A percentile compares a stretch with the other conserved stretches of the same genome.
Conservation (phyloP, 2,888 invertebrate species). For the Automeris io region DNA sequence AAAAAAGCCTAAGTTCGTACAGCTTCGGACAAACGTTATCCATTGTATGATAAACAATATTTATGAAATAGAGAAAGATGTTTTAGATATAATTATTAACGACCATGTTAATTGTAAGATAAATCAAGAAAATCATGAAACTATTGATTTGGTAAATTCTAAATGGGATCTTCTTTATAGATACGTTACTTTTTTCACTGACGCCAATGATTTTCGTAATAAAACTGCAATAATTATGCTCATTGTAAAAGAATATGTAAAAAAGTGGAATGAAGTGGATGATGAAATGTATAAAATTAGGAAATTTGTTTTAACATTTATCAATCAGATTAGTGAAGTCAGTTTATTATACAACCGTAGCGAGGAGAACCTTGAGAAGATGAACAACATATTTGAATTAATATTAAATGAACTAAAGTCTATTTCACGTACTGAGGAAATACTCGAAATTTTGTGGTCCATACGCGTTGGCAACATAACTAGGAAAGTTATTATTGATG, state of each 20-base stretch:
- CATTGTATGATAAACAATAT: conserved; percentile 21
- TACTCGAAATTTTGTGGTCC: conserved; percentile 29
- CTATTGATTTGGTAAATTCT: conserved; percentile 15
- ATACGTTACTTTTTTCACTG: conserved; percentile 18
- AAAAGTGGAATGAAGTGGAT: conserved; percentile 19
- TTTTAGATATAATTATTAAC: conserved; percentile 26
- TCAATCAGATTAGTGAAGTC: conserved; percentile 15
- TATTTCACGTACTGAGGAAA: conserved; percentile 18
- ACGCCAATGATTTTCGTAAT: conserved; percentile 14
- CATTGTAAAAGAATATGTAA: conserved; percentile 20
- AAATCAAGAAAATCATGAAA: conserved; percentile 13
- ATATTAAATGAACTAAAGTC: conserved; percentile 19
- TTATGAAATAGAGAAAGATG: conserved; percentile 22
- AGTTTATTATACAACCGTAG: conserved; percentile 10
- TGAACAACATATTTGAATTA: conserved; percentile 20
- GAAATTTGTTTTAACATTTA: conserved; percentile 17
- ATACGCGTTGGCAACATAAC: conserved; percentile 21
- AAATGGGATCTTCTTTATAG: conserved; percentile 29
- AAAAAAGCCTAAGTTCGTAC: conserved; percentile 22
- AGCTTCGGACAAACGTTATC: conserved; percentile 21
- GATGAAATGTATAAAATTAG: conserved; percentile 15
- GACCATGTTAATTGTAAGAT: conserved; percentile 28
- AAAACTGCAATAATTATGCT: conserved; percentile 17
- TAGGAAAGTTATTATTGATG: conserved; percentile 13
- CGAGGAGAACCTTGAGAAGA: conserved; percentile 7